phyloP scores from a whole-genome alignment of 2,113 vertebrate species.

The Pachyramphus minor region DNA sequence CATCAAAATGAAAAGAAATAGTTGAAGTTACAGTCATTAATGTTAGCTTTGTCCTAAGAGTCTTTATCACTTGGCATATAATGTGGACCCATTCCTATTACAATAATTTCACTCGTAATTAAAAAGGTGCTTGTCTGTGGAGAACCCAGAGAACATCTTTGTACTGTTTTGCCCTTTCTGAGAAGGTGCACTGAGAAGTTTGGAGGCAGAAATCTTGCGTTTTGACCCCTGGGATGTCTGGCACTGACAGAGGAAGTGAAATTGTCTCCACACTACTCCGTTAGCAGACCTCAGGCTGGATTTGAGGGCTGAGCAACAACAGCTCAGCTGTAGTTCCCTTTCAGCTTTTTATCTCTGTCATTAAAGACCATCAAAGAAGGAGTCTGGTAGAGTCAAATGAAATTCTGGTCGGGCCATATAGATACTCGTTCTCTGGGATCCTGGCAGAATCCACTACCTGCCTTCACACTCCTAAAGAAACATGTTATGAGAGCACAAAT shows the following conservation, averaged over 20 bases:
- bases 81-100: not conserved
- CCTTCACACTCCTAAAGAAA: not conserved
- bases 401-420: not conserved
- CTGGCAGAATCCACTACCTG: not conserved
- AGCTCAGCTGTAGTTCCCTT: not conserved
- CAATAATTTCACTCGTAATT: not conserved
- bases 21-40: constrained; percentile 14
- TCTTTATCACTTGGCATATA: not conserved
- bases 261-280: not conserved
- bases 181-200: not conserved
- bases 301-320: not conserved
- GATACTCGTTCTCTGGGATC: not conserved
- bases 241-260: not conserved
- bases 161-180: not conserved
- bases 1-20: constrained; percentile 4
- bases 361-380: not conserved
- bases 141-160: not conserved
- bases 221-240: not conserved
- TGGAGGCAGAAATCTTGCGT: not conserved
- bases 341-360: rapidly evolving
- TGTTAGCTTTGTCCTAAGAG: not conserved
- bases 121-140: not conserved
- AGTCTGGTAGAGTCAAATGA: not conserved
- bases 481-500: not conserved
- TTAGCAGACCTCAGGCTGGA: not conserved